Conservation (phyloP, 1,140 invertebrate species). For the Drosophila leontia region DNA sequence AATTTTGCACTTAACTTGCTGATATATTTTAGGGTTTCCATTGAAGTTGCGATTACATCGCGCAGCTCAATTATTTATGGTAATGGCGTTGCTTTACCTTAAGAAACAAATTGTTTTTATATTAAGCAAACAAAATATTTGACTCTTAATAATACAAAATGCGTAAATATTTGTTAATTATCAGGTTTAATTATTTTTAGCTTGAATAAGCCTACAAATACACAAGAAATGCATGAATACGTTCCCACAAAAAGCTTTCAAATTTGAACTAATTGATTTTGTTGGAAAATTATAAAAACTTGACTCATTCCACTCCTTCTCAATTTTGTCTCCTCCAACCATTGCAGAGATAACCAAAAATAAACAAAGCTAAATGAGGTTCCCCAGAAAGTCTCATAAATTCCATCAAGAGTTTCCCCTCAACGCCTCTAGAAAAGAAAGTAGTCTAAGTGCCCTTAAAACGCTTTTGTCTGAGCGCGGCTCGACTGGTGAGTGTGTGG, state of each 20-base stretch:
- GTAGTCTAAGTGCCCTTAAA: slow-evolving; percentile 32
- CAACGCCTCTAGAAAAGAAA: slow-evolving; percentile 29
- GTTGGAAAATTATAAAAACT: slow-evolving; percentile 69
- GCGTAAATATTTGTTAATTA: neutral
- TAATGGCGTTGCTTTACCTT: neutral
- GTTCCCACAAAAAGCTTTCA: slow-evolving; percentile 24
- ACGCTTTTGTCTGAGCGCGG: slow-evolving; percentile 11
- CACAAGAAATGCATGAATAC: neutral
- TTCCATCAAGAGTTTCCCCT: slow-evolving; percentile 32
- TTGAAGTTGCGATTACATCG: neutral
- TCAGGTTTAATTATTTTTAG: too few species aligned
- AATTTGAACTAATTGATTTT: slow-evolving; percentile 70
- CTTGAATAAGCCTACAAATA: neutral
- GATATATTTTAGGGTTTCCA: slow-evolving; percentile 24
- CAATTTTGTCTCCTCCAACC: slow-evolving; percentile 3
- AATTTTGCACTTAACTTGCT: slow-evolving; percentile 44
- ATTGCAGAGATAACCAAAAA: slow-evolving; percentile 7
- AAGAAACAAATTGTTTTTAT: neutral
- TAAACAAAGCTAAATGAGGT: slow-evolving; percentile 36
- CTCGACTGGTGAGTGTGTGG: slow-evolving; percentile 8
- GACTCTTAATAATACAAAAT: too few species aligned
- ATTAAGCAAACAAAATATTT: neutral
- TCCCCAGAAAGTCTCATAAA: slow-evolving; percentile 52
- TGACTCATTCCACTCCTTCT: slow-evolving; percentile 7
- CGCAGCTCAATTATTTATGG: slow-evolving; percentile 4